Evolutionary conservation across 2,888 invertebrate species (phyloP), one percentile per base, ranked within the genome.

Genomic region (Melipona bicolor): DNA sequence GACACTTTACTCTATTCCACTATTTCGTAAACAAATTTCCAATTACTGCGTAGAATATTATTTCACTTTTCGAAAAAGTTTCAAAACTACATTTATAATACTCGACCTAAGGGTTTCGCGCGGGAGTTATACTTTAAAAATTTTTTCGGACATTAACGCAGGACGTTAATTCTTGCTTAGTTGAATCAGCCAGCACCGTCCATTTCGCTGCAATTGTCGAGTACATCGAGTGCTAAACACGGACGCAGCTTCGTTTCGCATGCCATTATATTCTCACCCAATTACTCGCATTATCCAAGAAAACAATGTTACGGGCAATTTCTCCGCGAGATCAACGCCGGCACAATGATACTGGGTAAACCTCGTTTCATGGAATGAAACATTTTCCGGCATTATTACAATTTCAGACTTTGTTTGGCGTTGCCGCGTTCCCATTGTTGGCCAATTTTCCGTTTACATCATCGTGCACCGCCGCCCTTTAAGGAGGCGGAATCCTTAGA

Each of bases 221-320:
- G 56, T n/a, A 54, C 27, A 56, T 49, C 2, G 43, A 21, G 11
- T 54, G 62, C 50, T 62, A 52, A 71, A n/a, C 6, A 36, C 6
- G 49, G 56, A n/a, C n/a, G 9, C 15, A 61, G n/a, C 21, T n/a
- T n/a, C 32, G 67, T 24, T 50, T 43, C 32, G 17, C 15, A 19
- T 67, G 24, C 32, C 43, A 69, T 77, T 83, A 67, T 49, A 72
- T 71, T 56, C 50, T 64, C 74, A 67, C 50, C 62, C 65, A 84
- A 83, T 84, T 83, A 62, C 70, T 62, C 65, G 71, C 52, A 27
- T 77, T 74, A 74, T 74, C 43, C 52, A 19, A 50, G 77, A 64
- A 82, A 83, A 82, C 83, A 70, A 74, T 52, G 72, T 83, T 77
- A 72, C 68, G n/a, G 36, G 36, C 50, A 83, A 82, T 82, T 81